Evolutionary conservation across 2,797 vertebrate species (phyloP).

Genomic region (Furcifer pardalis): DNA sequence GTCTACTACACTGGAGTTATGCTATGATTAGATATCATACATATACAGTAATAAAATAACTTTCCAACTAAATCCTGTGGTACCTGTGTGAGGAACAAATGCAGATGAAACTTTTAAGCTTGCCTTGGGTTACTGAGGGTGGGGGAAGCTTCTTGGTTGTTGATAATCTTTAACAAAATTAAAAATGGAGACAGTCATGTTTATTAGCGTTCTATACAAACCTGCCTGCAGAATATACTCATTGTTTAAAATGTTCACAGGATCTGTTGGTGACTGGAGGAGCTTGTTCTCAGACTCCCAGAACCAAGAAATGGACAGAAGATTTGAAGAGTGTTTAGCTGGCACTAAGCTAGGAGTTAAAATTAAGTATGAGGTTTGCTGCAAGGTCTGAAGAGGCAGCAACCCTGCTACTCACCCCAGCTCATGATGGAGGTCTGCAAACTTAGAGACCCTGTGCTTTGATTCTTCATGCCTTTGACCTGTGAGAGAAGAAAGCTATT

Average conservation of each 20-base stretch:
- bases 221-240: neutral
- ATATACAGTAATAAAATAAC: too few species aligned
- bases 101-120: neutral
- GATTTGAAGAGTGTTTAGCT: slow-evolving; percentile 73
- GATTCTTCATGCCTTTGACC: neutral
- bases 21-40: too few species aligned
- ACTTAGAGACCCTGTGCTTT: neutral
- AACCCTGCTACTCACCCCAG: neutral
- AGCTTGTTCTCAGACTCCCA: slow-evolving; percentile 77
- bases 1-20: too few species aligned
- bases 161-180: neutral
- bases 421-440: neutral
- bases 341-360: slow-evolving; percentile 75
- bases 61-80: too few species aligned
- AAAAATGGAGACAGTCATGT: neutral
- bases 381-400: slow-evolving; percentile 56
- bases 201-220: neutral
- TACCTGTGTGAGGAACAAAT: neutral
- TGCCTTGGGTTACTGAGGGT: neutral
- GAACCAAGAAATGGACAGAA: slow-evolving; percentile 77
- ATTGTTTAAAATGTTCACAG: slow-evolving; percentile 59
- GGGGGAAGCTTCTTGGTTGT: neutral
- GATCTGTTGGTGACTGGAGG: slow-evolving; percentile 84
- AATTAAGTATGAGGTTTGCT: slow-evolving; percentile 76
- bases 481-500: neutral